Base-by-base conservation (phyloP, 2,797 vertebrate species). In the Podargus strigoides region DNA sequence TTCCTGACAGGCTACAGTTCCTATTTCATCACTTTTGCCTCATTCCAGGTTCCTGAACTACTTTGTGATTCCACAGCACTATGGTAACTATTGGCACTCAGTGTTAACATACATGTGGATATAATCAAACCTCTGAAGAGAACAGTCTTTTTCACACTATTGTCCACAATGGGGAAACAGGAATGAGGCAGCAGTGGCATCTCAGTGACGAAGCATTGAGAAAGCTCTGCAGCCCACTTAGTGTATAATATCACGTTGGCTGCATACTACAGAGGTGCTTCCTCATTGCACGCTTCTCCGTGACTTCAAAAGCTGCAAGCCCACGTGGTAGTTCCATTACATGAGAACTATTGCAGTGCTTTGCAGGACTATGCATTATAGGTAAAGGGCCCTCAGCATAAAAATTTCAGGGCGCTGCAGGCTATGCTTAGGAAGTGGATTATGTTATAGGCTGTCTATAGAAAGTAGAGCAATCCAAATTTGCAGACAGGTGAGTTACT, bases 221-320 rank as follows among this genome's bases (percentile, higher is more conserved):
- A 49, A 52, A 58, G n/a, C 23, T 44, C 32, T 1, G 1, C 34
- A 30, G 27, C 17, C 20, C 34, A 3, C 23, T 68, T 56, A 1
- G 0, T 1, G 0, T 7, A 5, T 23, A 23, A 53, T 0, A 1
- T 12, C 46, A 7, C 47, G 16, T 36, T 44, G 64, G 21, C 32
- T 47, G 24, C 7, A 1, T 28, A 1, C 12, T 27, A 6, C 15
- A 8, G 52, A 21, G 11, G 6, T 9, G 19, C 12, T 59, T 76
- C 69, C 13, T 59, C 24, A 1, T 3, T 11, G 15, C 3, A 0
- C 14, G n/a, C 75, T 66, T 42, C 41, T 70, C 28, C 4, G 1
- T 24, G 81, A n/a, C 27, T 72, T 81, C 47, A 41, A 34, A 67
- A 41, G 4, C 59, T 41, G 22, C n/a, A 26, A 28, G 17, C 30